Percentiles rank a stretch among this genome's conserved stretches.
Evolutionary conservation across 2,888 invertebrate species (phyloP).

Genomic region (Eurytoma adleriae): DNA sequence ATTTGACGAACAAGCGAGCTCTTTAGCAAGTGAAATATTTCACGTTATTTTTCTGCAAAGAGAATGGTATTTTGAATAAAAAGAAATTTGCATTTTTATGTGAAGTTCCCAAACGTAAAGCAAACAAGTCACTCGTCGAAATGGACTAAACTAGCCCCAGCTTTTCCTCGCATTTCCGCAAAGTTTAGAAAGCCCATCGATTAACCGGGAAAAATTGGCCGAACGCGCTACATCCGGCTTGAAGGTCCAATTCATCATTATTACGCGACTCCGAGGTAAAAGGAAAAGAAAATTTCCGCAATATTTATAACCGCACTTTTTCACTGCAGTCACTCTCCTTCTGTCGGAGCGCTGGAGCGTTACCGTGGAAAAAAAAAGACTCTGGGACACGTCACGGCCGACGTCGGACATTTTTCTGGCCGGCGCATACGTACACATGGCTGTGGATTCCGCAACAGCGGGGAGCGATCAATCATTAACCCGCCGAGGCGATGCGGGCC

Average conservation of each 20-base stretch:
- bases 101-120: too few relatives aligned
- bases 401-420: conserved; percentile 10
- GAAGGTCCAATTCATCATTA: conserved; percentile 30
- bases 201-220: conserved; percentile 19
- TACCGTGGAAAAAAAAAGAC: too few relatives aligned
- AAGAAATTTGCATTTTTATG: too few relatives aligned
- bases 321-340: background rate
- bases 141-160: too few relatives aligned
- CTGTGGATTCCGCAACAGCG: conserved; percentile 32
- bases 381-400: background rate
- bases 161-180: background rate
- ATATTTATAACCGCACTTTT: conserved; percentile 17
- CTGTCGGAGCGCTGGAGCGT: too few relatives aligned
- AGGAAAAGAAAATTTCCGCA: conserved; percentile 22
- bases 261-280: background rate
- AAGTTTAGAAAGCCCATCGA: background rate
- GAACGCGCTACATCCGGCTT: background rate
- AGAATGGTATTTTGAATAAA: too few relatives aligned
- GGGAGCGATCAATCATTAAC: conserved; percentile 42
- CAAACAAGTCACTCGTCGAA: too few relatives aligned
- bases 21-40: too few relatives aligned
- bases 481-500: background rate
- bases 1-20: too few relatives aligned
- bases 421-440: background rate
- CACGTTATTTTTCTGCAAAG: too few relatives aligned